A percentile compares a stretch with the other conserved stretches of the same genome.
phyloP scores from a whole-genome alignment of 1,140 invertebrate genomes.

The Hydropsyche tenuis region DNA sequence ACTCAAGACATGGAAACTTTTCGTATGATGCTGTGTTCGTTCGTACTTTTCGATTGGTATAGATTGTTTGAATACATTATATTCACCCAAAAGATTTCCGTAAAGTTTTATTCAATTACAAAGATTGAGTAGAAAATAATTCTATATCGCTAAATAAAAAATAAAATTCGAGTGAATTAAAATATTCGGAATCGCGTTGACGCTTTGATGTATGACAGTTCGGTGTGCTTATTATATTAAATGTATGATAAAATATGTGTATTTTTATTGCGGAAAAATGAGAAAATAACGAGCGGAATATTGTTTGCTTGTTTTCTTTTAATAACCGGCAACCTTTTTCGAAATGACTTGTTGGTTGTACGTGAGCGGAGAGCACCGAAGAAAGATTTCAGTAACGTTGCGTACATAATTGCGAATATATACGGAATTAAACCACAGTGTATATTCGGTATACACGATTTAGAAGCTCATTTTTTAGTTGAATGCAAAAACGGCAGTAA shows the following conservation, averaged over 20 bases:
- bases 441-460: background rate
- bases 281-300: constrained; percentile 10
- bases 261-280: constrained; percentile 14
- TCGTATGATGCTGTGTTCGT: background rate
- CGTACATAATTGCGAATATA: too few species aligned
- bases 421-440: background rate
- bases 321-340: background rate
- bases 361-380: background rate
- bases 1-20: constrained; percentile 5
- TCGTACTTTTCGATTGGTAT: too few species aligned
- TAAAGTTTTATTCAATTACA: too few species aligned
- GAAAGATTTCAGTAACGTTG: background rate
- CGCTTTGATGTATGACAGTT: background rate
- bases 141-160: too few species aligned
- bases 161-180: too few species aligned
- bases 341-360: background rate
- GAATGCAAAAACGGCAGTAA: background rate
- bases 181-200: background rate
- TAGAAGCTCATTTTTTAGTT: background rate
- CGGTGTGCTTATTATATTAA: background rate
- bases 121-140: too few species aligned
- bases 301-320: constrained; percentile 9
- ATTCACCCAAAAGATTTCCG: too few species aligned
- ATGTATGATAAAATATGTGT: background rate
- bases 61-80: too few species aligned